Conservation (phyloP, 2,113 vertebrate genomes). For the Orcinus orca region DNA sequence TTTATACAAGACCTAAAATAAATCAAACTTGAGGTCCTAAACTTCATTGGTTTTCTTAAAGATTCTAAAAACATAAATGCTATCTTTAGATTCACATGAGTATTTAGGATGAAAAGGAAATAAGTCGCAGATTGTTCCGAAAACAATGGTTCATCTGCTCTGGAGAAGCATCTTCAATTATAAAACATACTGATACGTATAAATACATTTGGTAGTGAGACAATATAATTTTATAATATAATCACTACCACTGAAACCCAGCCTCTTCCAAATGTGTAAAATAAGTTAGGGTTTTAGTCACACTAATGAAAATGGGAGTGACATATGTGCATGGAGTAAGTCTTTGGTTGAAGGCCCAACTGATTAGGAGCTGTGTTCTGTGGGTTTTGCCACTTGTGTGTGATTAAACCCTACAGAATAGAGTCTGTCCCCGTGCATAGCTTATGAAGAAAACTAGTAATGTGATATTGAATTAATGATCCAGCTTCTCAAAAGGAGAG, state of each 20-base stretch:
- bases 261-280: slow-evolving; percentile 1
- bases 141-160: neutral
- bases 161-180: neutral
- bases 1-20: neutral
- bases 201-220: slow-evolving; percentile 17
- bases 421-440: slow-evolving; percentile 5
- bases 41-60: neutral
- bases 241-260: neutral
- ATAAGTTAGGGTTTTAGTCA: slow-evolving; percentile 19
- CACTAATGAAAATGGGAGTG: neutral
- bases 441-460: slow-evolving; percentile 55
- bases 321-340: neutral
- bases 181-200: neutral
- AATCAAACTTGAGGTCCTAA: neutral
- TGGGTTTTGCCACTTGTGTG: slow-evolving; percentile 34
- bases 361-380: neutral
- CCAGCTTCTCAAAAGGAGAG: slow-evolving; percentile 47
- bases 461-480: slow-evolving; percentile 53
- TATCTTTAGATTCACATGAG: neutral
- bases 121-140: neutral
- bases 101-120: neutral
- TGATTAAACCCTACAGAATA: slow-evolving; percentile 49
- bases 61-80: neutral
- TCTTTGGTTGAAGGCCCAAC: neutral
- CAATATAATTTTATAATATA: slow-evolving; percentile 32